Evolutionary conservation across 2,797 vertebrate genomes (phyloP).

Genomic region (Micromesistius poutassou): DNA sequence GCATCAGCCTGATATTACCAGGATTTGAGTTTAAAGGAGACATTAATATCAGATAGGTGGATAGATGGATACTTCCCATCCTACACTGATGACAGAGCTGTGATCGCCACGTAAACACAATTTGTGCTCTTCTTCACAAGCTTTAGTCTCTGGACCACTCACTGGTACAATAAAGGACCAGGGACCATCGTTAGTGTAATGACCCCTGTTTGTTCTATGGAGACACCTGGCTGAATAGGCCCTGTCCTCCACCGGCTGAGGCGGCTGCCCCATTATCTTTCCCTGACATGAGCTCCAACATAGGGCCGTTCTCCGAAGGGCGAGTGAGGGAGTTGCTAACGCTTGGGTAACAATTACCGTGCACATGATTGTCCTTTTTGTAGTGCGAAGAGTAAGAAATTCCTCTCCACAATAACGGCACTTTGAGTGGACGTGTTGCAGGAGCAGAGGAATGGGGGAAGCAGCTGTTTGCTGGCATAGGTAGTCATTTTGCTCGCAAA

Average conservation of each 20-base stretch:
- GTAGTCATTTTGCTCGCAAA: neutral
- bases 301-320: neutral
- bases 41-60: conserved; percentile 20
- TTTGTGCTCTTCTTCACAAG: neutral
- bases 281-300: neutral
- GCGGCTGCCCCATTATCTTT: no score
- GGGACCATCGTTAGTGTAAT: no score
- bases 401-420: neutral
- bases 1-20: no score
- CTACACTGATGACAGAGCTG: conserved; percentile 20
- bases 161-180: no score
- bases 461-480: neutral
- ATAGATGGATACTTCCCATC: no score
- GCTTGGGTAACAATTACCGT: conserved; percentile 41
- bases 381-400: neutral
- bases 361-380: conserved; percentile 38
- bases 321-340: neutral
- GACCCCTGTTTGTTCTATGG: no score
- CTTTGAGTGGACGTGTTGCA: neutral
- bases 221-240: no score
- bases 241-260: no score
- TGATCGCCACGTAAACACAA: neutral
- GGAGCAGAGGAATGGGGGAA: neutral
- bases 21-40: no score
- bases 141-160: neutral